A percentile compares a stretch with the other conserved stretches of the same genome.
phyloP scores from a whole-genome alignment of 2,113 vertebrate species.

The Ailuropoda melanoleuca region DNA sequence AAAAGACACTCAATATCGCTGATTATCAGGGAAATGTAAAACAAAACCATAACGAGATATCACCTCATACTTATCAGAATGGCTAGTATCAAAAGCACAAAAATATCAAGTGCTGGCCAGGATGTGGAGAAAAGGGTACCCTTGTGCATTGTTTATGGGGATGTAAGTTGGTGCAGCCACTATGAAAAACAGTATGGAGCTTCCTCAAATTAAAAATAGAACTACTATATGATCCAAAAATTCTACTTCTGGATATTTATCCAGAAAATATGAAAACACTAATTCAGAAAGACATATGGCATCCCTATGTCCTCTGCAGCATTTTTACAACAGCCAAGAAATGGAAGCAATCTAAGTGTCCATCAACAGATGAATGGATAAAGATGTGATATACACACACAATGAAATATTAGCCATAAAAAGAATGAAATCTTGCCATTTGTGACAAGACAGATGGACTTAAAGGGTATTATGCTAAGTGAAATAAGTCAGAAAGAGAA shows the following conservation, averaged over 20 bases:
- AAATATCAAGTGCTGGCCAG: background rate
- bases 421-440: background rate
- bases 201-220: background rate
- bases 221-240: background rate
- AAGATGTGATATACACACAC: background rate
- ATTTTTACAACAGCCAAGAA: background rate
- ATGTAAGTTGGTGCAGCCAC: background rate
- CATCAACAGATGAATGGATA: background rate
- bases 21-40: background rate
- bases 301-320: background rate
- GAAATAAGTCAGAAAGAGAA: background rate
- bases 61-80: background rate
- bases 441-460: background rate
- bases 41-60: background rate
- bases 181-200: background rate
- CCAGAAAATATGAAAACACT: background rate
- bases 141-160: background rate
- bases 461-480: background rate
- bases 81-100: background rate
- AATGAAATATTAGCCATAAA: background rate
- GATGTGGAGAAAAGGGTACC: background rate
- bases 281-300: background rate
- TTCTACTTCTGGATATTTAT: background rate
- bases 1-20: background rate
- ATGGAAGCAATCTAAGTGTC: background rate